A percentile compares a stretch with the other conserved stretches of the same genome.
Conservation (phyloP, 2,888 invertebrate species). For the Carabus problematicus region DNA sequence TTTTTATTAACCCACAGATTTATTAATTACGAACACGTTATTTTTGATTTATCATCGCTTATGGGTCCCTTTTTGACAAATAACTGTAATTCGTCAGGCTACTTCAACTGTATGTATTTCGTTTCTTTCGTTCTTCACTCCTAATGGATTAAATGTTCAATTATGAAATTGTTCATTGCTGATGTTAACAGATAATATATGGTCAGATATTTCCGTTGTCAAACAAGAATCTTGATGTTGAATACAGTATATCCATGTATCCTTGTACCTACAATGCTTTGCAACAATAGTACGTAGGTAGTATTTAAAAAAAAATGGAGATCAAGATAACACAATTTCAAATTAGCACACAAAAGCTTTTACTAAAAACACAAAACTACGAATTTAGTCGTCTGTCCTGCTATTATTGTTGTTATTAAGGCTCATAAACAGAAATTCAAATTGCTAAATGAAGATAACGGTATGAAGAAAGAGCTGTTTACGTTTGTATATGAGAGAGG, state of each 20-base stretch:
- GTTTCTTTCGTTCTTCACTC: neutral
- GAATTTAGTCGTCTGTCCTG: no score
- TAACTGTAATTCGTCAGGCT: slow-evolving; percentile 4
- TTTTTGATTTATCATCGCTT: slow-evolving; percentile 36
- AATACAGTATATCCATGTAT: no score
- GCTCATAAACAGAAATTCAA: slow-evolving; percentile 36
- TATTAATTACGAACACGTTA: slow-evolving; percentile 41
- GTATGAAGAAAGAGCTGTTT: neutral
- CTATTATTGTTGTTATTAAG: slow-evolving; percentile 23
- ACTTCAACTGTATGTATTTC: neutral
- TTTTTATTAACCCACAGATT: slow-evolving; percentile 37
- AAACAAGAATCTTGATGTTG: slow-evolving; percentile 7
- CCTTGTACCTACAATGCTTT: no score
- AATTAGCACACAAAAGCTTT: no score
- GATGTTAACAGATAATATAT: neutral
- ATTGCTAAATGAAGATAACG: slow-evolving; percentile 29
- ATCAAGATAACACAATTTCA: no score
- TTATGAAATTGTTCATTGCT: slow-evolving; percentile 23
- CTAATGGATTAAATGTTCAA: slow-evolving; percentile 36
- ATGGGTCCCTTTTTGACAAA: slow-evolving; percentile 36
- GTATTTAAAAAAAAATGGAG: no score
- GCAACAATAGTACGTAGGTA: no score
- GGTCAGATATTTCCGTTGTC: slow-evolving; percentile 15
- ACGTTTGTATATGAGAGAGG: neutral
- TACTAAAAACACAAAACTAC: no score